Conservation (phyloP, 2,888 invertebrate genomes). For the Lycia hirtaria region DNA sequence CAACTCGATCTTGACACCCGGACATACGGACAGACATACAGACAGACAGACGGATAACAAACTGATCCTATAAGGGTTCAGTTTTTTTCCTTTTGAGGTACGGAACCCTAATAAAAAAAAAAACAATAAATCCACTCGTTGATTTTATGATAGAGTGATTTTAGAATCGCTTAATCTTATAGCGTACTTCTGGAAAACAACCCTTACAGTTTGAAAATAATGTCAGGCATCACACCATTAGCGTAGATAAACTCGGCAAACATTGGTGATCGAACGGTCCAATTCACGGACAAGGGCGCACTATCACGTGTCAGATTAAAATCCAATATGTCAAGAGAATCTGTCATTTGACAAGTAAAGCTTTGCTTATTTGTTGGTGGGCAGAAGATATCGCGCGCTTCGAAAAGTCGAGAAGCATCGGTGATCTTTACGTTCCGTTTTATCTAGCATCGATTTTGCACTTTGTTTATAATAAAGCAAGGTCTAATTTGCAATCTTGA, state of each 20-base stretch:
- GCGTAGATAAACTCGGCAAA: constrained; percentile 65
- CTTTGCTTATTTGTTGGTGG: constrained; percentile 6
- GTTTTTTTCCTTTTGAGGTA: background rate
- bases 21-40: too few relatives aligned
- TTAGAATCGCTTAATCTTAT: constrained; percentile 9
- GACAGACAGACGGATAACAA: too few relatives aligned
- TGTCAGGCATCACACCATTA: constrained; percentile 69
- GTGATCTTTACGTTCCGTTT: background rate
- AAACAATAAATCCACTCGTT: too few relatives aligned
- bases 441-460: background rate
- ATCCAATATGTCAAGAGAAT: constrained; percentile 34
- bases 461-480: background rate
- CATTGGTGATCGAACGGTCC: constrained; percentile 64
- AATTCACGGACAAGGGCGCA: constrained; percentile 67
- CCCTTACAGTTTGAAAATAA: constrained; percentile 66
- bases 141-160: too few relatives aligned
- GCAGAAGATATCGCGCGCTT: background rate
- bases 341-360: constrained; percentile 13
- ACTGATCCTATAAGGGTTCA: too few relatives aligned
- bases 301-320: constrained; percentile 33
- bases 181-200: constrained; percentile 18
- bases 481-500: too few relatives aligned
- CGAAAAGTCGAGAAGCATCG: background rate
- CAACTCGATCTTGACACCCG: too few relatives aligned
- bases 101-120: too few relatives aligned